phyloP scores from a whole-genome alignment of 2,888 invertebrate genomes.

The Allacma fusca region DNA sequence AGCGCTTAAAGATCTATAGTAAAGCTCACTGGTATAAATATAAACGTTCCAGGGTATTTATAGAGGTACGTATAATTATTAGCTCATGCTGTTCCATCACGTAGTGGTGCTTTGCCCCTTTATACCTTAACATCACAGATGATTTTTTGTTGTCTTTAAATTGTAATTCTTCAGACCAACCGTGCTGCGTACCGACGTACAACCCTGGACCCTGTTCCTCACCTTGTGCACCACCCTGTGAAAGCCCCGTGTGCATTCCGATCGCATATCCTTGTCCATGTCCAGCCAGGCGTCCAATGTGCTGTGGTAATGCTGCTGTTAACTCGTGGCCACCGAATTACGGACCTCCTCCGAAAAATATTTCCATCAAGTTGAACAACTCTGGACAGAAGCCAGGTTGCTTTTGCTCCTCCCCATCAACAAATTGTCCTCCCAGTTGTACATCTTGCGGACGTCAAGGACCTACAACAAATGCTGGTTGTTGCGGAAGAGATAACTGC shows the following conservation, averaged over 20 bases:
- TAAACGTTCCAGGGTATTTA: no score
- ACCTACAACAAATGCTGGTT: constrained; percentile 13
- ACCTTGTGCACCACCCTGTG: neutral
- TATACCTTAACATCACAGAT: no score
- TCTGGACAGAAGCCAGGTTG: neutral
- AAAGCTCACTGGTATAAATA: no score
- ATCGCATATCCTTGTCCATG: constrained; percentile 33
- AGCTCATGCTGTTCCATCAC: no score
- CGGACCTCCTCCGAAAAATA: neutral
- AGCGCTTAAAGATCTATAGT: no score
- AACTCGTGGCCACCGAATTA: constrained; percentile 13
- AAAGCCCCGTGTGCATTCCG: constrained; percentile 25
- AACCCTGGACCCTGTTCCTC: neutral
- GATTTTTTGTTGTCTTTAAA: no score
- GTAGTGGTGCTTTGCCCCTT: no score
- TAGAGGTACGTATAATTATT: no score
- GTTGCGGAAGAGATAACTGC: constrained; percentile 26
- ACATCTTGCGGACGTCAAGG: constrained; percentile 21
- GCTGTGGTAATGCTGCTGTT: neutral
- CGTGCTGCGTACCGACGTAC: constrained; percentile 33
- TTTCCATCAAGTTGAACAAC: constrained; percentile 8
- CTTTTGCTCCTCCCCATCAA: neutral
- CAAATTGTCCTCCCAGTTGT: constrained; percentile 28
- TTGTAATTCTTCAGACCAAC: neutral
- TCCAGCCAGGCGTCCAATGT: neutral